Conservation (phyloP, 1,140 invertebrate genomes). For the Helicoverpa zea region DNA sequence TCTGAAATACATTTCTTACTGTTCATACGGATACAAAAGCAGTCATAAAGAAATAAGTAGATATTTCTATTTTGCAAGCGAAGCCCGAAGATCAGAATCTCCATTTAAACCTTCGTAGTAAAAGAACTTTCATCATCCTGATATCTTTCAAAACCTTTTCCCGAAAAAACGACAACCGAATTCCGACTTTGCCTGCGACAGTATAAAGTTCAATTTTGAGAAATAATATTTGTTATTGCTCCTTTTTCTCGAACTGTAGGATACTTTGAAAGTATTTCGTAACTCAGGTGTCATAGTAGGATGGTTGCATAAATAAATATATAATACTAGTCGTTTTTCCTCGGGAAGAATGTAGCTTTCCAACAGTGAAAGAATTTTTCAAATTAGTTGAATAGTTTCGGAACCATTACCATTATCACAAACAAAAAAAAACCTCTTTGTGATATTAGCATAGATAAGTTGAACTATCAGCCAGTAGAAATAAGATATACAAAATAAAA, state of each 20-base stretch:
- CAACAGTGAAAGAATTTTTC: too few relatives aligned
- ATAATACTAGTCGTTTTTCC: neutral
- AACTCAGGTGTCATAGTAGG: constrained; percentile 24
- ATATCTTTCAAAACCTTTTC: neutral
- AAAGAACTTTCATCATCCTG: neutral
- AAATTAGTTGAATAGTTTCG: too few relatives aligned
- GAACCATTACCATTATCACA: too few relatives aligned
- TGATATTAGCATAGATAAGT: too few relatives aligned
- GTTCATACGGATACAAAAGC: neutral
- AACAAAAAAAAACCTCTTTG: neutral
- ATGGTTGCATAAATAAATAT: constrained; percentile 17
- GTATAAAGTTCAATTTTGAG: neutral
- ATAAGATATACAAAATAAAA: neutral
- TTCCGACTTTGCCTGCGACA: neutral
- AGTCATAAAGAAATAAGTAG: neutral
- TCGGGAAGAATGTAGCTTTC: too few relatives aligned
- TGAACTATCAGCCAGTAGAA: neutral
- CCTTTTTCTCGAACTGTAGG: neutral
- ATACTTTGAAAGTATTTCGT: constrained; percentile 20
- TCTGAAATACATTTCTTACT: too few relatives aligned
- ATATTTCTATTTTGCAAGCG: neutral
- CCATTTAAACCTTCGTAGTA: neutral
- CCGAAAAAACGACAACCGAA: neutral
- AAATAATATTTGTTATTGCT: neutral
- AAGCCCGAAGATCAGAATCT: neutral